Evolutionary conservation across 2,888 invertebrate species (phyloP).

Genomic region (Epistrophe eligans): DNA sequence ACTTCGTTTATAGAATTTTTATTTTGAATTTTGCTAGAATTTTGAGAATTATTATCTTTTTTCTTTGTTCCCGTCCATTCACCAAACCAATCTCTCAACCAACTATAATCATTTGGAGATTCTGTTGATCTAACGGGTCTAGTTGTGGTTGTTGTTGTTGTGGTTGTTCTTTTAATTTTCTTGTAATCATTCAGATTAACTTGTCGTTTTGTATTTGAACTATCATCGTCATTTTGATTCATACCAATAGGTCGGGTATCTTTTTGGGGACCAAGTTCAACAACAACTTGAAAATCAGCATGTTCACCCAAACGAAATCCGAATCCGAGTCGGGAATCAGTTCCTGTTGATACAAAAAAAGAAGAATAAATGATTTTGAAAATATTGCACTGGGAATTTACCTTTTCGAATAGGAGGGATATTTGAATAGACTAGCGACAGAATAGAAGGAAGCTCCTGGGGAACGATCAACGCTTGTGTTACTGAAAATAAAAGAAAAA

Average conservation of each 20-base stretch:
- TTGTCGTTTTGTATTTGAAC: constrained; percentile 82
- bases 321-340: constrained; percentile 91
- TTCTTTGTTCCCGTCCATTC: constrained; percentile 83
- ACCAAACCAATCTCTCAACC: constrained; percentile 29
- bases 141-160: constrained; percentile 51
- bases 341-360: constrained; percentile 85
- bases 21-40: constrained; percentile 28
- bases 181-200: constrained; percentile 79
- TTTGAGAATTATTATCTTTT: constrained; percentile 20
- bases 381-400: constrained; percentile 78
- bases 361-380: background rate
- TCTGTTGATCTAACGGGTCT: constrained; percentile 78
- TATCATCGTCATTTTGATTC: constrained; percentile 77
- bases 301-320: constrained; percentile 92
- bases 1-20: constrained; percentile 71
- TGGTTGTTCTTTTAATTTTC: constrained; percentile 21
- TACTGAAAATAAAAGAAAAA: constrained; percentile 63
- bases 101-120: constrained; percentile 4
- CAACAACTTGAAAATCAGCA: constrained; percentile 91
- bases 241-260: constrained; percentile 89
- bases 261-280: constrained; percentile 91
- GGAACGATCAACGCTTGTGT: constrained; percentile 87
- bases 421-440: constrained; percentile 92
- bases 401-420: constrained; percentile 94
- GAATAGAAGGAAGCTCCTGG: constrained; percentile 90